Evolutionary conservation across 2,797 vertebrate species (phyloP), one percentile per base, ranked within the genome.

Genomic region (Dermochelys coriacea): DNA sequence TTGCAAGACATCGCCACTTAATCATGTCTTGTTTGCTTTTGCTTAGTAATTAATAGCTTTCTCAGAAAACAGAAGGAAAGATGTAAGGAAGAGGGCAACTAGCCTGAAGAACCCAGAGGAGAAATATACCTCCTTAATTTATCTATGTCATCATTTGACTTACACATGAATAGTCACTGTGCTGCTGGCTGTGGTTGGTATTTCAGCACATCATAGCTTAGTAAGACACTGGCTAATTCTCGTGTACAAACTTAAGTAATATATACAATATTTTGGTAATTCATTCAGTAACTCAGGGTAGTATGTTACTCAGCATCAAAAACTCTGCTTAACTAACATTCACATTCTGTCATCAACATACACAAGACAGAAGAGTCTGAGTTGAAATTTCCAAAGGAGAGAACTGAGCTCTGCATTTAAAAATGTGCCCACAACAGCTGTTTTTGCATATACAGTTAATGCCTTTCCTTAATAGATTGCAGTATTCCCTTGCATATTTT

Each of bases 111-210:
- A 49, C 59, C 47, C 51, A 74, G 10, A 54, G 1, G 64, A 21
- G 31, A 61, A 59, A 84, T 49, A 2, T 80, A 34, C 23, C 4
- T 88, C 12, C 15, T 18, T 84, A 9, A 61, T 15, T 1, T 1
- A 37, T 50, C 27, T 4, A 12, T 0, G 0, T 64, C 37, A 11
- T 61, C 47, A 25, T n/a, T 57, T 29, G 50, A n/a, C 2, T 87
- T 81, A 12, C 25, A 49, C 74, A 64, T 25, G 52, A 82, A 31
- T 37, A 82, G 68, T 54, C 7, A 27, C 19, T 47, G 31, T 61
- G 52, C 59, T 25, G 2, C 8, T 64, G 29, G 25, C 14, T 3
- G 14, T 49, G 31, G 47, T 80, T 80, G 25, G 18, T 52, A 52
- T 80, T 5, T 49, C 59, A 52, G 18, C 9, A 52, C 23, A 34